Evolutionary conservation across 2,888 invertebrate species (phyloP), one percentile per base, ranked within the genome.

Genomic region (Halocaridina rubra): DNA sequence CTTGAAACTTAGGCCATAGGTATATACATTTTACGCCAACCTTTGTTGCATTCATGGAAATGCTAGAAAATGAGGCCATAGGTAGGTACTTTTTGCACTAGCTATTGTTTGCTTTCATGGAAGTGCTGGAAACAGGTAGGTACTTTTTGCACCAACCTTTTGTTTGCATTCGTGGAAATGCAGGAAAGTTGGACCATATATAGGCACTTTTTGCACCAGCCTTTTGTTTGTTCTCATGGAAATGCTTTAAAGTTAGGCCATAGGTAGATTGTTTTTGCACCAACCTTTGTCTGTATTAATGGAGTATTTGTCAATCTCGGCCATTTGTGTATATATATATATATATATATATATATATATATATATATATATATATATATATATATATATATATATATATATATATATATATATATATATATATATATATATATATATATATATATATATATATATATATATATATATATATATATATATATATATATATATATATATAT

Each of bases 11-110:
- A n/a, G n/a, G n/a, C n/a, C n/a, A n/a, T n/a, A n/a, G n/a, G n/a
- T n/a, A n/a, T n/a, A n/a, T n/a, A n/a, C n/a, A n/a, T n/a, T 39
- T 64, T 33, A 94, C 93, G 77, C 96, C 97, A 0, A 98, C 98
- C 10, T 92, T 98, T 90, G 92, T 98, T 97, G 96, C 91, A 94
- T 98, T 88, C 98, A 98, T 92, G 98, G 98, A 5, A 98, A 98
- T 93, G 98, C 98, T 78, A 98, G 98, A 16, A 98, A 98, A 91
- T 96, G 98, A 93, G 98, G n/a, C n/a, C n/a, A n/a, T n/a, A n/a
- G n/a, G n/a, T n/a, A n/a, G n/a, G n/a, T n/a, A n/a, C n/a, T n/a
- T n/a, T n/a, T n/a, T n/a, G n/a, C n/a, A n/a, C n/a, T n/a, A n/a
- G n/a, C n/a, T n/a, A n/a, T n/a, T n/a, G n/a, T n/a, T n/a, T n/a